These are phyloP conservation scores for Phortica magna DNA, from an alignment of 2,888 invertebrate genomes.

Conservation along the genomic window DNA sequence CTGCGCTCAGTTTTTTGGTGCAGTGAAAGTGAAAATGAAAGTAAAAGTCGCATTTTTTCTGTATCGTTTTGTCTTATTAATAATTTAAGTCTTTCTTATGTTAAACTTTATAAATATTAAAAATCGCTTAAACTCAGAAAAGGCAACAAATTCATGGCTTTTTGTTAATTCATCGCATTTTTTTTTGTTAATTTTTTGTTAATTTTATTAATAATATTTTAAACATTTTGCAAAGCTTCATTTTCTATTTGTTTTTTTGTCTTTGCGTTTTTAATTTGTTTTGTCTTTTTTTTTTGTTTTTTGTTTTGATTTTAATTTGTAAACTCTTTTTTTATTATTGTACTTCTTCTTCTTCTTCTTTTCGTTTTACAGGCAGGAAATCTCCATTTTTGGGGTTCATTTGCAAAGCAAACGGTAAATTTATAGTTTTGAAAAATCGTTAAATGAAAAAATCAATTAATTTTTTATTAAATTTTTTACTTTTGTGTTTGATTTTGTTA, in stretches of 20 bases:
- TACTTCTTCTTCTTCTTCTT: slow-evolving; percentile 61
- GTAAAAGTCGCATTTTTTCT: slow-evolving; percentile 57
- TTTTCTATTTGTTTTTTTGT: not conserved
- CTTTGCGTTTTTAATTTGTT: slow-evolving; percentile 2
- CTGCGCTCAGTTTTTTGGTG: not conserved
- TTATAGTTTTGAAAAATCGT: slow-evolving; percentile 47
- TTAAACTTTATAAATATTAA: slow-evolving; percentile 35
- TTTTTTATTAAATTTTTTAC: not conserved
- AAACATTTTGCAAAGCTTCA: not conserved
- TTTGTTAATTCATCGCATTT: slow-evolving; percentile 17
- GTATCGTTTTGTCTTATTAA: slow-evolving; percentile 31
- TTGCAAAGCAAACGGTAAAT: slow-evolving; percentile 77
- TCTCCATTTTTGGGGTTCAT: slow-evolving; percentile 77
- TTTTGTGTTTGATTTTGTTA: not conserved
- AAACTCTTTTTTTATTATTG: slow-evolving; percentile 37
- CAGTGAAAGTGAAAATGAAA: slow-evolving; percentile 74
- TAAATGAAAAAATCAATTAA: not conserved
- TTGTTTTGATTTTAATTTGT: slow-evolving; percentile 33
- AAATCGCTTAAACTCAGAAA: not conserved
- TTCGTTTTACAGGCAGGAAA: slow-evolving; percentile 77
- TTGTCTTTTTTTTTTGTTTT: slow-evolving; percentile 44
- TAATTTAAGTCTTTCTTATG: slow-evolving; percentile 30
- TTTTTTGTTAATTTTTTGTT: slow-evolving; percentile 34
- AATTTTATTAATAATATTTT: not conserved
- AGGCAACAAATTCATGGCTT: not conserved